Base-by-base conservation (phyloP, 1,140 invertebrate genomes). In the Rhizoglyphus robini region DNA sequence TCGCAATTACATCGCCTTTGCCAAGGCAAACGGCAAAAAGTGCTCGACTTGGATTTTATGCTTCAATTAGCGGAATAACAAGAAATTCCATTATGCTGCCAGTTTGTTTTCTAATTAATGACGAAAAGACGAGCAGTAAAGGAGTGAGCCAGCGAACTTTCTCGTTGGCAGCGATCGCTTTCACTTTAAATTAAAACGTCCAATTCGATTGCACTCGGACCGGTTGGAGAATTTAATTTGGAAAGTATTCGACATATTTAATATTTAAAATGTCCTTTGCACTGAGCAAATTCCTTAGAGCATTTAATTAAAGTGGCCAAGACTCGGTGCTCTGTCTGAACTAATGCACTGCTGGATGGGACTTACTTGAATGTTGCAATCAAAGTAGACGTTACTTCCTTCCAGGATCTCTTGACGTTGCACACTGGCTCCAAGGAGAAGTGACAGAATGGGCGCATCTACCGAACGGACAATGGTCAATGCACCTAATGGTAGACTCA, bases 361-460 rank as follows among this genome's bases (percentile, higher is more conserved):
- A 64, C 63, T 85, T 66, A 66, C 65, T 54, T 66, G 65, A 66
- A 66, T 66, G 73, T 86, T 87, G 76, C 88, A 91, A 75, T 91
- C 88, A 71, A 92, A 87, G 75, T 90, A 91, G 49, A 92, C 88
- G 76, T 91, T 88, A 49, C 86, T 86, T 11, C 87, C 87, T 71
- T 80, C 79, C 65, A 76, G 76, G 61, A 80, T 92, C 77, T 90
- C 87, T 68, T 87, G 83, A 13, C 87, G 85, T 70, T 88, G 86
- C 64, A 92, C 77, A 58, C 69, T 72, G n/a, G 69, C 69, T 29
- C 72, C 72, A n/a, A 72, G 57, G 4, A 63, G 51, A n/a, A 72
- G 46, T 46, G 57, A 65, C 13, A 71, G 48, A 27, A 68, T 63
- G 4, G 71, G 71, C n/a, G 68, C 65, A 54, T 72, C 71, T 72